Evolutionary conservation across 2,113 vertebrate genomes (phyloP).

Genomic region (Cyanoramphus novaezelandiae): DNA sequence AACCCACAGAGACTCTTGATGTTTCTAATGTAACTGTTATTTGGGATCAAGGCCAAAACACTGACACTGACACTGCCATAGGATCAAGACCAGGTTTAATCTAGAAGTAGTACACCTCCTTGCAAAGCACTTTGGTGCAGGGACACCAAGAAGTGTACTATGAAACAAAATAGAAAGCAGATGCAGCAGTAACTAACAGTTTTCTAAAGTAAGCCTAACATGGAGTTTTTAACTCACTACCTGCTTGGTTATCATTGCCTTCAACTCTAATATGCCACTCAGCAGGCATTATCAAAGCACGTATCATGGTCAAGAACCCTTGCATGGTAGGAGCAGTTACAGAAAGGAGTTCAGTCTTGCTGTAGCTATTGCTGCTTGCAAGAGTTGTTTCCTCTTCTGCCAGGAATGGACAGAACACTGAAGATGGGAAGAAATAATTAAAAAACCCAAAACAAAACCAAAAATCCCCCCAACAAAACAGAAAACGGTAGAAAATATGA

Average conservation of each 20-base stretch:
- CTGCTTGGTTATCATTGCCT: neutral
- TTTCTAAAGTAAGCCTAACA: neutral
- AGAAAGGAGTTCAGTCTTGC: neutral
- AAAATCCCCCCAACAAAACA: rapidly evolving
- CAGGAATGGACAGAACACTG: neutral
- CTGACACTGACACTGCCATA: neutral
- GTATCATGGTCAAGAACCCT: neutral
- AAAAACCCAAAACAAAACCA: neutral
- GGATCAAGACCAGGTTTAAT: neutral
- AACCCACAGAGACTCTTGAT: neutral
- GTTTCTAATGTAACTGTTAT: neutral
- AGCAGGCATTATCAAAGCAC: neutral
- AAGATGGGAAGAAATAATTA: neutral
- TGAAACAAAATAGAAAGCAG: neutral
- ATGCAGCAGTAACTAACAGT: neutral
- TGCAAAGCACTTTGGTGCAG: neutral
- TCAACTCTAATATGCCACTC: neutral
- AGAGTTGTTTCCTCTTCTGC: neutral
- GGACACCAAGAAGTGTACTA: neutral
- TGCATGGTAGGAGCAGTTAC: neutral
- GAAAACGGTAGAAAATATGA: neutral
- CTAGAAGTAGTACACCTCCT: neutral
- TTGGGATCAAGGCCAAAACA: neutral
- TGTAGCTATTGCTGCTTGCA: neutral
- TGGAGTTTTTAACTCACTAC: neutral